Conservation (phyloP, 2,888 invertebrate species). For the Phorcus lineatus region DNA sequence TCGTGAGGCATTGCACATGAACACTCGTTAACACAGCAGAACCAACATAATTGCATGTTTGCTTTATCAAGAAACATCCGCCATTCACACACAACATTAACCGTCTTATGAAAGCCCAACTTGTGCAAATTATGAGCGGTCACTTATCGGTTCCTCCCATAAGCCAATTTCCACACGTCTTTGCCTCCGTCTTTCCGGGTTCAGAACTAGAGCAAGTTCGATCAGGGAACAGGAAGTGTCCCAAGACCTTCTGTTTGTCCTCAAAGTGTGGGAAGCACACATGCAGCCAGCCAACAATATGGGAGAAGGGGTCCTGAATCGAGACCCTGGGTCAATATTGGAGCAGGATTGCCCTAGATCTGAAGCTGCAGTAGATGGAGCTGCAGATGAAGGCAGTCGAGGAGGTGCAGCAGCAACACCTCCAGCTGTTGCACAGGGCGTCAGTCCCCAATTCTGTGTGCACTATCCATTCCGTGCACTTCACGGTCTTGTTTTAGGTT, state of each 20-base stretch:
- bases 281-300: neutral
- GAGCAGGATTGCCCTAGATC: neutral
- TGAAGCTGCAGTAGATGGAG: neutral
- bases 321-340: slow-evolving; percentile 10
- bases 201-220: slow-evolving; percentile 8
- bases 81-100: neutral
- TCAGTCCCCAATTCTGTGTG: neutral
- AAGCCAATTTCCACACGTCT: neutral
- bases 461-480: neutral
- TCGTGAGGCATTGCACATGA: no score
- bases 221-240: neutral
- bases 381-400: no score
- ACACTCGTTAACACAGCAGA: no score
- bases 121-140: neutral
- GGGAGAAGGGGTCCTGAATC: neutral
- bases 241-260: neutral
- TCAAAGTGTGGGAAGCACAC: neutral
- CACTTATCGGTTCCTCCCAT: neutral
- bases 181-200: neutral
- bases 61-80: slow-evolving; percentile 1
- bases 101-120: neutral
- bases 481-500: neutral
- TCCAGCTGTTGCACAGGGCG: no score
- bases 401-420: no score
- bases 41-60: neutral